Evolutionary conservation across 2,888 invertebrate genomes (phyloP).

Genomic region (Podotricha telesiphe): DNA sequence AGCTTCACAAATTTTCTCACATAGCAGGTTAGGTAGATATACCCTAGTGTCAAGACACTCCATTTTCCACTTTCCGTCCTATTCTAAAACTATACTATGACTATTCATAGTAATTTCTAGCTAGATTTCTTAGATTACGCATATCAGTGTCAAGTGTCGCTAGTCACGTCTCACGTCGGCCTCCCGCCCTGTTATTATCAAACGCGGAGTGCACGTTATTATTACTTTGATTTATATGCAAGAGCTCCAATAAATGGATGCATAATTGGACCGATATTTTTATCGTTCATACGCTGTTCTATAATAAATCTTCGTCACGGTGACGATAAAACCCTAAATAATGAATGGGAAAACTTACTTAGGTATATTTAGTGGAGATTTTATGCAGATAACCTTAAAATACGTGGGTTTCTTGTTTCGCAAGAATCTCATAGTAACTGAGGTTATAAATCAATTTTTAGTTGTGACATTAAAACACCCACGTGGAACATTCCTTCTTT

Average conservation of each 20-base stretch:
- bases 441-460: constrained; percentile 24
- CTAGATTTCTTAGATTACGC: constrained; percentile 30
- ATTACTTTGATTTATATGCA: constrained; percentile 78
- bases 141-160: constrained; percentile 47
- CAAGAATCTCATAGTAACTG: constrained; percentile 25
- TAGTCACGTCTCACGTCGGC: constrained; percentile 47
- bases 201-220: constrained; percentile 50
- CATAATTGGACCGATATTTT: constrained; percentile 68
- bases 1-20: too few relatives aligned
- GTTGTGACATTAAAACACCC: constrained; percentile 33
- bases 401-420: constrained; percentile 32
- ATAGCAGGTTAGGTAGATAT: too few relatives aligned
- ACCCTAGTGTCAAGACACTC: too few relatives aligned
- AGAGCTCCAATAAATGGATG: constrained; percentile 71
- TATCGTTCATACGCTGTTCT: constrained; percentile 58
- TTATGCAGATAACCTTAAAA: constrained; percentile 42
- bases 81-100: too few relatives aligned
- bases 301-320: constrained; percentile 70
- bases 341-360: constrained; percentile 48
- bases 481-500: constrained; percentile 26
- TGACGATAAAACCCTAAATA: constrained; percentile 49
- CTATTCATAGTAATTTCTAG: neutral
- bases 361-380: constrained; percentile 42
- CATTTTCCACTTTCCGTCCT: too few relatives aligned
- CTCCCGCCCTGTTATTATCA: constrained; percentile 63